Conservation (phyloP, 2,888 invertebrate genomes). For the Drosophila dives region DNA sequence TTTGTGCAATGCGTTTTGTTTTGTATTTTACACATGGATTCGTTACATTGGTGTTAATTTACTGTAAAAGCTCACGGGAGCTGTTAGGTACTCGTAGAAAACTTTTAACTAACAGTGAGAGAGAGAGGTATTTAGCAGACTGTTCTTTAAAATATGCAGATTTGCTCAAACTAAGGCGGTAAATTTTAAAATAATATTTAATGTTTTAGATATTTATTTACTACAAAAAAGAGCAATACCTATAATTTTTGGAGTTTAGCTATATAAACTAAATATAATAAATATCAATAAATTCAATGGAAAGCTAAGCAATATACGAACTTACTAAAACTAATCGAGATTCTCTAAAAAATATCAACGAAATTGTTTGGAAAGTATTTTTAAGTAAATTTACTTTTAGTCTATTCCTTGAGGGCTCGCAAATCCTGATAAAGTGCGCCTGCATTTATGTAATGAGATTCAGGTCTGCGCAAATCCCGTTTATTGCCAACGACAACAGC, state of each 20-base stretch:
- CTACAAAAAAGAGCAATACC: background rate
- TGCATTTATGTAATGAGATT: constrained; percentile 80
- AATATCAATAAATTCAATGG: constrained; percentile 20
- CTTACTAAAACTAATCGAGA: constrained; percentile 8
- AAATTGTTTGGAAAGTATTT: constrained; percentile 5
- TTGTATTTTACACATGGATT: background rate
- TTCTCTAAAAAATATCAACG: constrained; percentile 21
- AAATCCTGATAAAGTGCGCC: constrained; percentile 83
- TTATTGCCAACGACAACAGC: constrained; percentile 85
- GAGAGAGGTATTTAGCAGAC: background rate
- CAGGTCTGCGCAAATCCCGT: constrained; percentile 65
- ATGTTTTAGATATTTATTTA: background rate
- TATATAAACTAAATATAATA: constrained; percentile 9
- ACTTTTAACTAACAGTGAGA: constrained; percentile 6
- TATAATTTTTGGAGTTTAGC: background rate
- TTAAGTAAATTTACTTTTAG: background rate
- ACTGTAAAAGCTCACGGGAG: constrained; percentile 20
- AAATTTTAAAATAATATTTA: background rate
- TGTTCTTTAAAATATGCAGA: constrained; percentile 1
- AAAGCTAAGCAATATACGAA: constrained; percentile 17
- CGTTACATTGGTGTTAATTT: background rate
- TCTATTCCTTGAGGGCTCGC: constrained; percentile 68
- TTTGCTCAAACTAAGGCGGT: background rate
- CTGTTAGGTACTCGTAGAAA: constrained; percentile 11
- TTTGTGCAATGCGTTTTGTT: background rate